Evolutionary conservation across 2,113 vertebrate genomes (phyloP).

Genomic region (Menidia beryllina): DNA sequence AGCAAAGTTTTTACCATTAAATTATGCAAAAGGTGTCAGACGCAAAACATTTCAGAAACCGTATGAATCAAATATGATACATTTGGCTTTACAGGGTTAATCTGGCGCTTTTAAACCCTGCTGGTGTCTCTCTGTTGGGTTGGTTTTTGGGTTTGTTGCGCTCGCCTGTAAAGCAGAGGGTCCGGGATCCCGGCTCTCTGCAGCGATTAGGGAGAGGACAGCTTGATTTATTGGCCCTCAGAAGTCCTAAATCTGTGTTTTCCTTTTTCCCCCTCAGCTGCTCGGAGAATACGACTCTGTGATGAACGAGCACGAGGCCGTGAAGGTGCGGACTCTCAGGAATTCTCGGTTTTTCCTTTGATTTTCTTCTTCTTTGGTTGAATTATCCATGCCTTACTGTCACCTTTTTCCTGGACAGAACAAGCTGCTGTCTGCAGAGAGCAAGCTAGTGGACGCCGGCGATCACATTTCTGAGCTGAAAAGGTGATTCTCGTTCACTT

Average conservation of each 20-base stretch:
- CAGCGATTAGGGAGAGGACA: background rate
- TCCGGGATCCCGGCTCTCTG: too few species aligned
- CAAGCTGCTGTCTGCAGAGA: slow-evolving; percentile 88
- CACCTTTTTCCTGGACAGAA: slow-evolving; percentile 76
- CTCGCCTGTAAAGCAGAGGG: too few species aligned
- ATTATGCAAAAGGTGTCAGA: too few species aligned
- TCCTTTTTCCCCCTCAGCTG: slow-evolving; percentile 81
- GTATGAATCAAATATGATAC: too few species aligned
- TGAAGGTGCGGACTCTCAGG: slow-evolving; percentile 85
- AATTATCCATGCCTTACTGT: background rate
- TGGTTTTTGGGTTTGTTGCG: too few species aligned
- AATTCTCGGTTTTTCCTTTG: background rate
- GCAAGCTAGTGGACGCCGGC: slow-evolving; percentile 89
- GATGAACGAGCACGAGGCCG: slow-evolving; percentile 87
- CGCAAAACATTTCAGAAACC: too few species aligned
- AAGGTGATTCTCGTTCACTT: slow-evolving; percentile 82
- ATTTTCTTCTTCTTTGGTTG: background rate
- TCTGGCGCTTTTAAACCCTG: too few species aligned
- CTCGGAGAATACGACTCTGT: slow-evolving; percentile 90
- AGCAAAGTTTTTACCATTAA: too few species aligned
- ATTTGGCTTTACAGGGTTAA: too few species aligned
- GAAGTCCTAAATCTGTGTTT: background rate
- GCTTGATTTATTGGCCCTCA: background rate
- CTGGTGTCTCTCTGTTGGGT: too few species aligned
- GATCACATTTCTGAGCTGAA: slow-evolving; percentile 91